Base-by-base conservation (phyloP, 2,797 vertebrate genomes). In the Acipenser oxyrinchus region DNA sequence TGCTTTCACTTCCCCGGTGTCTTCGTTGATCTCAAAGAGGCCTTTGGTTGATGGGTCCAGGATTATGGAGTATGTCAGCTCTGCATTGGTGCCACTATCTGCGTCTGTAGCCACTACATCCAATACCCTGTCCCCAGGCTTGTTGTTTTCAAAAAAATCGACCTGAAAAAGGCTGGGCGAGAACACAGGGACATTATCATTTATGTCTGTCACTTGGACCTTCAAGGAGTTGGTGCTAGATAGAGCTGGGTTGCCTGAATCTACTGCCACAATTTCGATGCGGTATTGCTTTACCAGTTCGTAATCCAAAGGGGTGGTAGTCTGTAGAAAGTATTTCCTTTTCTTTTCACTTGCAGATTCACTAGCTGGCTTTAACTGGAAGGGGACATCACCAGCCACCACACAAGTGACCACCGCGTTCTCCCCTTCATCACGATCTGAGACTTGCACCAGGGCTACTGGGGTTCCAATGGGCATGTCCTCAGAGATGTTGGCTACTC, bases 301-400 rank as follows among this genome's bases (percentile, higher is more conserved):
- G 0, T 94, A 99, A 89, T 99, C 96, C 60, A 99, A 83, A 0
- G 91, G 84, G 0, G 93, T 97, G 5, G 96, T 98, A 0, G 96
- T 99, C 83, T 96, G 94, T 52, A 99, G 84, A 80, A 99, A 99
- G 74, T 98, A 99, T 66, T 99, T 99, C 83, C 95, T 95, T 82
- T 95, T 98, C 70, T 91, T 92, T 72, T 97, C 95, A 0, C 91
- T 98, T 63, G 91, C 88, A 0, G 94, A 93, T 71, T 97, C 94
- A 0, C 93, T 96, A 7, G 94, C 94, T 67, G 94, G 93, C 37
- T 91, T 89, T 1, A 99, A 87, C 81, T 99, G 94, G 75, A 99
- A 99, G 0, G 96, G 96, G 15, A 98, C 96, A 0, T 98, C 95
- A 0, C 95, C 93, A 0, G 96, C 95, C 8, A 99, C 96, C 66